These are phyloP conservation scores for Chelon labrosus DNA, from an alignment of 2,797 vertebrate genomes.

Conservation along the genomic window DNA sequence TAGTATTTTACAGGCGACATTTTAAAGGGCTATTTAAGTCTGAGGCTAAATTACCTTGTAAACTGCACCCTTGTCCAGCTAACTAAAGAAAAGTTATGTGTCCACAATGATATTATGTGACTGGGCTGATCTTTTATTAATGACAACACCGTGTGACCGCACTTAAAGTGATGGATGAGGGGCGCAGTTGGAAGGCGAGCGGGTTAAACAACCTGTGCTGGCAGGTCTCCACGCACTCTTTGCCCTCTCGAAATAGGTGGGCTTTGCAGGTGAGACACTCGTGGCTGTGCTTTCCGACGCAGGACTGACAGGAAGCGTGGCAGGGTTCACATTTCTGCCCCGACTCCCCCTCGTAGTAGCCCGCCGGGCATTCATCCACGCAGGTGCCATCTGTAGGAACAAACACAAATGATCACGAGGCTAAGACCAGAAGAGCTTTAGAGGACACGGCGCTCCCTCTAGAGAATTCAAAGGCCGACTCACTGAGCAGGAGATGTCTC, in stretches of 20 bases:
- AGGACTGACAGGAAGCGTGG: slow-evolving; percentile 88
- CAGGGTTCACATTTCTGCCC: slow-evolving; percentile 85
- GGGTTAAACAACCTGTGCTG: slow-evolving; percentile 74
- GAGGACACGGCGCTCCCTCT: not conserved
- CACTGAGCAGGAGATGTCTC: slow-evolving; percentile 88
- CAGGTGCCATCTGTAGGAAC: slow-evolving; percentile 88
- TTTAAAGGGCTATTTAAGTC: slow-evolving; percentile 66
- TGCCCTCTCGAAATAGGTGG: slow-evolving; percentile 86
- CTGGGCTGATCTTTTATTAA: slow-evolving; percentile 53
- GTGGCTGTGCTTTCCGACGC: slow-evolving; percentile 85
- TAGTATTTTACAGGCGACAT: slow-evolving; percentile 66
- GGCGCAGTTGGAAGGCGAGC: slow-evolving; percentile 24
- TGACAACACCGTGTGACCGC: slow-evolving; percentile 14
- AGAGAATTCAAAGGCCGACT: slow-evolving; percentile 71
- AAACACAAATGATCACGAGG: slow-evolving; percentile 36
- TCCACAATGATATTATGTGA: slow-evolving; percentile 40
- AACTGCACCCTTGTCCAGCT: slow-evolving; percentile 35
- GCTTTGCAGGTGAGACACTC: slow-evolving; percentile 89
- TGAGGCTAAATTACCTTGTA: slow-evolving; percentile 61
- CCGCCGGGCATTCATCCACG: slow-evolving; percentile 85
- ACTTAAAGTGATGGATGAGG: slow-evolving; percentile 46
- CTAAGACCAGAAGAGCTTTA: slow-evolving; percentile 14
- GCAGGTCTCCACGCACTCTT: slow-evolving; percentile 89
- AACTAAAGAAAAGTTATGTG: slow-evolving; percentile 11
- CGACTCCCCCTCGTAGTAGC: slow-evolving; percentile 81